Evolutionary conservation across 2,113 vertebrate genomes (phyloP), one percentile per base, ranked within the genome.

Genomic region (Pipa parva): DNA sequence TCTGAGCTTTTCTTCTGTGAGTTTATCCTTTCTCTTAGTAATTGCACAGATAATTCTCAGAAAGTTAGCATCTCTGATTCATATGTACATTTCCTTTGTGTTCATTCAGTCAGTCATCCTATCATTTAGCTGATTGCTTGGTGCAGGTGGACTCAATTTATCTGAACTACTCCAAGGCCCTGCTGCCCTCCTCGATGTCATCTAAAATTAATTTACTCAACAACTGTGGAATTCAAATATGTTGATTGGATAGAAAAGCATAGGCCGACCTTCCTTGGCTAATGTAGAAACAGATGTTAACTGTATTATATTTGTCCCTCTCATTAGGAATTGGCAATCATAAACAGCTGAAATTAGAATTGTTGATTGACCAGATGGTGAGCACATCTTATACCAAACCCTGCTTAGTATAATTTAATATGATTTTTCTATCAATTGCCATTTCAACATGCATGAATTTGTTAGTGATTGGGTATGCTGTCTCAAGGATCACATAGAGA

Each of bases 271-370:
- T 69, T 60, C 37, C 57, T 69, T 69, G 65, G 65, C 56, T 60
- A 69, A 69, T 69, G 65, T 50, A 69, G 65, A 69, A 69, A 69
- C 65, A 69, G 65, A 69, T 69, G 65, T 69, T 69, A 69, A 69
- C 65, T 59, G 46, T 60, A 69, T 69, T 69, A 69, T 59, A 69
- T 69, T 52, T 69, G 65, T 69, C 57, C 65, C 65, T 60, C 65
- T 69, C 65, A 69, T 69, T 69, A 69, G 57, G 52, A 60, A 57
- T 69, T 69, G 65, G 65, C 65, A 69, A 69, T 69, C 65, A 69
- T 60, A 69, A 69, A 59, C 60, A 69, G 65, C 51, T 69, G 59
- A 52, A 60, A 69, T 69, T 69, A 69, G 65, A 69, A 69, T 69
- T 33, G 56, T 60, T 69, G 65, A 69, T 69, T 60, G 65, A 60